Evolutionary conservation across 2,888 invertebrate genomes (phyloP).

Genomic region (Oscheius myriophilus): DNA sequence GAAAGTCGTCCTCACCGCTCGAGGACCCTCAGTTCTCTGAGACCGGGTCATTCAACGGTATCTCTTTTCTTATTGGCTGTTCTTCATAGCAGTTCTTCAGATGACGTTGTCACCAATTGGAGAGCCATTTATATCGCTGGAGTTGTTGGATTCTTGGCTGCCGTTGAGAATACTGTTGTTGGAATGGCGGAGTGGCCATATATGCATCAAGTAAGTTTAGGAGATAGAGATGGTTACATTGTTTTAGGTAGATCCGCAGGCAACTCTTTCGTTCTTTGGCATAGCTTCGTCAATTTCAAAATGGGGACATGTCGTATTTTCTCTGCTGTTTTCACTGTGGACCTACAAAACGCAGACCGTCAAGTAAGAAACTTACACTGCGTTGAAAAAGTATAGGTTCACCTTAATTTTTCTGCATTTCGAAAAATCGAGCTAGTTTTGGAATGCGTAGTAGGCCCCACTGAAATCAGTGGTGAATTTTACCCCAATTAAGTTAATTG

Average conservation of each 20-base stretch:
- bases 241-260: conserved; percentile 42
- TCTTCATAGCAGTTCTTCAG: no score
- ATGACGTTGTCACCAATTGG: conserved; percentile 30
- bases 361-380: conserved; percentile 36
- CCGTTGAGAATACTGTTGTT: conserved; percentile 51
- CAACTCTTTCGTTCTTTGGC: conserved; percentile 52
- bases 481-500: no score
- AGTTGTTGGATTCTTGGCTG: conserved; percentile 47
- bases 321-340: conserved; percentile 52
- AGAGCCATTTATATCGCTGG: conserved; percentile 40
- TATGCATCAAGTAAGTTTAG: conserved; percentile 39
- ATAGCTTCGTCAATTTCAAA: conserved; percentile 49
- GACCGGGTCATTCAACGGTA: no score
- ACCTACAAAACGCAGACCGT: conserved; percentile 46
- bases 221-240: neutral
- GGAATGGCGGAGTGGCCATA: conserved; percentile 55
- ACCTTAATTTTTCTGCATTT: neutral
- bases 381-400: neutral
- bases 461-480: no score
- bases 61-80: no score
- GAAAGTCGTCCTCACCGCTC: no score
- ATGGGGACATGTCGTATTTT: conserved; percentile 50
- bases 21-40: no score
- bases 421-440: no score
- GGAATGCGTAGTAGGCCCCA: no score